Evolutionary conservation across 2,888 invertebrate species (phyloP).

Genomic region (Lochmaea crataegi): DNA sequence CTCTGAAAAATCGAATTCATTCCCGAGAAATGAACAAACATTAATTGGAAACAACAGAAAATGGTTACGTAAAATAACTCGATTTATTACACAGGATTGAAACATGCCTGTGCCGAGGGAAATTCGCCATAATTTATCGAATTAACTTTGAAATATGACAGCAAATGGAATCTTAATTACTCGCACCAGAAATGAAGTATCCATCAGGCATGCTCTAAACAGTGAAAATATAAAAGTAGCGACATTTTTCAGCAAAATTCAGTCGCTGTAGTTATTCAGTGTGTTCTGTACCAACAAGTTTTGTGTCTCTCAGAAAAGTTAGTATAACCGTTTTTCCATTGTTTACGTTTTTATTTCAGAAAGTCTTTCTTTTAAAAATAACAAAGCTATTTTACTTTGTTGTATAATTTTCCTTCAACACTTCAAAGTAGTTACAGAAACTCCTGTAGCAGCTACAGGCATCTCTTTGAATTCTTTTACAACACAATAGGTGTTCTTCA

Average conservation of each 20-base stretch:
- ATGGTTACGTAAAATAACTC: slow-evolving; percentile 32
- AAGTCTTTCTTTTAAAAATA: neutral
- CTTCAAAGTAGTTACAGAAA: no score
- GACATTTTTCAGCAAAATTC: slow-evolving; percentile 38
- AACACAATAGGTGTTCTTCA: no score
- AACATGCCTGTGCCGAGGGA: slow-evolving; percentile 45
- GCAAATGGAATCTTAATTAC: slow-evolving; percentile 52
- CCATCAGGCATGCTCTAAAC: slow-evolving; percentile 1
- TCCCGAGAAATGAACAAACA: neutral
- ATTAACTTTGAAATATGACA: slow-evolving; percentile 47
- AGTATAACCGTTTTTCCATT: neutral
- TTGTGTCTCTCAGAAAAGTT: neutral
- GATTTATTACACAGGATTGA: slow-evolving; percentile 33
- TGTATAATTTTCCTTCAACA: no score
- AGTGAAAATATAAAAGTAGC: slow-evolving; percentile 40
- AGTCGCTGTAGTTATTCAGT: slow-evolving; percentile 20
- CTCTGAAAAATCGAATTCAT: no score
- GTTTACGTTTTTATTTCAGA: neutral
- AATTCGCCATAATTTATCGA: slow-evolving; percentile 48
- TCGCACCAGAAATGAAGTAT: slow-evolving; percentile 32
- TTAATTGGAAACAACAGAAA: slow-evolving; percentile 27
- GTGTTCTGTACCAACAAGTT: neutral
- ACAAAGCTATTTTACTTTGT: no score
- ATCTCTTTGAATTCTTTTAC: no score
- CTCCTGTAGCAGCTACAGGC: no score